Evolutionary conservation across 2,113 vertebrate genomes (phyloP).

Genomic region (Tenrec ecaudatus): DNA sequence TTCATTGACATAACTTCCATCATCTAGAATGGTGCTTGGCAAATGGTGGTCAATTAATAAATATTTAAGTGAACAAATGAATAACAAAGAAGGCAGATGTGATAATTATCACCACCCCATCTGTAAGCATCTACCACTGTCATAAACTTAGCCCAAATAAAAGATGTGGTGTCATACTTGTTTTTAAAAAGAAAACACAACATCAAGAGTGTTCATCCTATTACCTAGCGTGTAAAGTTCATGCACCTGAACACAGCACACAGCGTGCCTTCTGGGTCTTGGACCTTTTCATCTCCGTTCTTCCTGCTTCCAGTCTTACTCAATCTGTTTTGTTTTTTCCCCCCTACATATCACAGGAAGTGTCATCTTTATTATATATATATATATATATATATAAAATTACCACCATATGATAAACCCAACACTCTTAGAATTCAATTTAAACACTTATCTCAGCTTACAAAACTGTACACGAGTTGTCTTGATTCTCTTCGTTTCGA

Average conservation of each 20-base stretch:
- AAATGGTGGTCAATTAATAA: background rate
- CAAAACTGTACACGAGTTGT: background rate
- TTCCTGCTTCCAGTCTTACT: background rate
- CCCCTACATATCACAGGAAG: background rate
- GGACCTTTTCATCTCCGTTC: background rate
- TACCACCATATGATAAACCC: background rate
- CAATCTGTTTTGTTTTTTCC: background rate
- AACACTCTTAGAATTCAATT: constrained; percentile 36
- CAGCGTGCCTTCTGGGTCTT: too few relatives aligned
- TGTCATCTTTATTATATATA: constrained; percentile 5
- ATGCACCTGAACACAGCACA: too few relatives aligned
- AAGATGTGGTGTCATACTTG: too few relatives aligned
- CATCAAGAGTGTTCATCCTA: too few relatives aligned
- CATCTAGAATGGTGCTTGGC: background rate
- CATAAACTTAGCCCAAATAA: background rate
- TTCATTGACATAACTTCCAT: constrained; percentile 1
- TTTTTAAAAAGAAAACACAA: too few relatives aligned
- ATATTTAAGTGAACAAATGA: constrained; percentile 35
- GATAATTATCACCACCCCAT: background rate
- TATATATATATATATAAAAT: background rate
- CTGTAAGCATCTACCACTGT: background rate
- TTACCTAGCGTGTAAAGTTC: too few relatives aligned
- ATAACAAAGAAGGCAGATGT: background rate
- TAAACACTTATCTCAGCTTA: background rate
- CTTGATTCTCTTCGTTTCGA: background rate